Conservation (phyloP, 2,113 vertebrate species). For the Microtus oregoni region DNA sequence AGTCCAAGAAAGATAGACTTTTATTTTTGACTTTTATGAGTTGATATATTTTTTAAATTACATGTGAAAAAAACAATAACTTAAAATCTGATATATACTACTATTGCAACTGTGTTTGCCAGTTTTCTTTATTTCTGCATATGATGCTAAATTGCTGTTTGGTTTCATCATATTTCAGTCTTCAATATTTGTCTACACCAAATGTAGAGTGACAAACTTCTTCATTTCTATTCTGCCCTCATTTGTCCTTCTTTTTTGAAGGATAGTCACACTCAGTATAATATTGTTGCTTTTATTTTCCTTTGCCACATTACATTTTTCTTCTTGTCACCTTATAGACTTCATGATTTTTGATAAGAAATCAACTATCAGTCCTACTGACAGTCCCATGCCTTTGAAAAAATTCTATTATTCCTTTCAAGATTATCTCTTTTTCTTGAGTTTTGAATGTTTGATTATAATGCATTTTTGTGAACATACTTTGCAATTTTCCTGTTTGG, state of each 20-base stretch:
- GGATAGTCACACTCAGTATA: not conserved
- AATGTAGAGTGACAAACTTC: not conserved
- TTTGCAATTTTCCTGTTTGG: not conserved
- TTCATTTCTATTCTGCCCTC: not conserved
- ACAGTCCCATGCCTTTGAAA: not conserved
- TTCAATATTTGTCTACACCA: not conserved
- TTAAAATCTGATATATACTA: not conserved
- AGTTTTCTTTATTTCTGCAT: not conserved
- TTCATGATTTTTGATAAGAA: conserved; percentile 8
- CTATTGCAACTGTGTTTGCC: not conserved
- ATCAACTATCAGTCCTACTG: conserved; percentile 13
- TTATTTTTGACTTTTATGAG: not conserved
- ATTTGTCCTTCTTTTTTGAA: not conserved
- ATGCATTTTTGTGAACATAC: not conserved
- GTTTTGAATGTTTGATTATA: not conserved
- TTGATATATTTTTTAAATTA: not conserved
- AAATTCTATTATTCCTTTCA: not conserved
- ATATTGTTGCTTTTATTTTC: not conserved
- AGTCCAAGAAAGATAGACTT: not conserved
- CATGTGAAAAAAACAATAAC: not conserved
- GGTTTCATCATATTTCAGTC: not conserved
- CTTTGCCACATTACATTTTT: not conserved
- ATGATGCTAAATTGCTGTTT: not conserved
- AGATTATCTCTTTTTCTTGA: not conserved
- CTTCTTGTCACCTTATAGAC: not conserved